Conservation (phyloP, 2,888 invertebrate genomes). For the Chalcis sispes region DNA sequence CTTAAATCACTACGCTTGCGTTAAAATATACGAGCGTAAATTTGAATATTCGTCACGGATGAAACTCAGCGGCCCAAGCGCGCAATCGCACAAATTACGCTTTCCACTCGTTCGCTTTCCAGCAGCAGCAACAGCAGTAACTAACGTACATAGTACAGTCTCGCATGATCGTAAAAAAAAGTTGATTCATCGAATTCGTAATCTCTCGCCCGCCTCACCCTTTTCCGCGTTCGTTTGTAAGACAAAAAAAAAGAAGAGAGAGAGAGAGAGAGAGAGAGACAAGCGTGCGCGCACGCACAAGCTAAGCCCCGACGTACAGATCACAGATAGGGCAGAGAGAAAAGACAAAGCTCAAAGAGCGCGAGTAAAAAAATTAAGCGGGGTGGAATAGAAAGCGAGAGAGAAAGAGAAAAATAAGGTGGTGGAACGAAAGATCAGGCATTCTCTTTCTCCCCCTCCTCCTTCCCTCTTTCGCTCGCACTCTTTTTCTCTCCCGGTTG, state of each 20-base stretch:
- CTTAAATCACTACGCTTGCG: slow-evolving; percentile 14
- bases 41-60: slow-evolving; percentile 53
- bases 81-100: slow-evolving; percentile 52
- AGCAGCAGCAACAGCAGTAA: too few species aligned
- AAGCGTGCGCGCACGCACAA: neutral
- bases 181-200: slow-evolving; percentile 58
- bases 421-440: neutral
- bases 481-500: slow-evolving; percentile 47
- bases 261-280: neutral
- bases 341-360: slow-evolving; percentile 50
- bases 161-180: slow-evolving; percentile 52
- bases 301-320: slow-evolving; percentile 3
- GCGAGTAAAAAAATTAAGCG: slow-evolving; percentile 16
- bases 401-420: neutral
- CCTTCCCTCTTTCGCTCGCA: too few species aligned
- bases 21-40: slow-evolving; percentile 49
- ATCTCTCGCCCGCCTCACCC: slow-evolving; percentile 47
- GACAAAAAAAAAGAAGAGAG: slow-evolving; percentile 29
- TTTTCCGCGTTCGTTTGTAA: slow-evolving; percentile 24
- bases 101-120: slow-evolving; percentile 7
- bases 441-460: neutral
- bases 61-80: neutral
- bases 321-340: slow-evolving; percentile 39
- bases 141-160: too few species aligned
- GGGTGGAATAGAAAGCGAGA: neutral